Percentiles rank a stretch among this genome's conserved stretches.
These are phyloP conservation scores for Pocillopora meandrina DNA, from an alignment of 92 coral and sea anemone genomes.

Conservation along the genomic window DNA sequence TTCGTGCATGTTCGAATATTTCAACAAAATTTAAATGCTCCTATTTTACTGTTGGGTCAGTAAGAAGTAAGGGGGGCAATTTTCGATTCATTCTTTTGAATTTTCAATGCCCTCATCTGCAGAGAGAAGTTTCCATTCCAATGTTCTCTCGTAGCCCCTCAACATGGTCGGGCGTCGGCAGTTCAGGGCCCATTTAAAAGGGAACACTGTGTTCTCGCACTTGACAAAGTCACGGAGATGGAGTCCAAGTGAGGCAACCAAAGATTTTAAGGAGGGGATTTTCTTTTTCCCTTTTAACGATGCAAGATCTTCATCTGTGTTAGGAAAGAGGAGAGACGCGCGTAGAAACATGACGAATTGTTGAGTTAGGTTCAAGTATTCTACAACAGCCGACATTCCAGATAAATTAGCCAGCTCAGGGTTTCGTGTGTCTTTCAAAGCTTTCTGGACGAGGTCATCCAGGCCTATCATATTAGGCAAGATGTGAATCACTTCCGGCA, in stretches of 20 bases:
- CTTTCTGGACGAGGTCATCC: slow-evolving; percentile 19
- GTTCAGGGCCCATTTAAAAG: slow-evolving; percentile 66
- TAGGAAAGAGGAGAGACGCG: slow-evolving; percentile 52
- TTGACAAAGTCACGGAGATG: slow-evolving; percentile 58
- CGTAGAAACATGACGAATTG: slow-evolving; percentile 61
- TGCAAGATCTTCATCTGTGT: slow-evolving; percentile 14
- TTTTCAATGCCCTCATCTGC: background rate
- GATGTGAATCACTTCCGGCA: slow-evolving; percentile 4
- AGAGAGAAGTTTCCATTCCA: slow-evolving; percentile 52
- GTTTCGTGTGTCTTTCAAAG: slow-evolving; percentile 63
- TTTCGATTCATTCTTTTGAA: background rate
- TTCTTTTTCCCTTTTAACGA: slow-evolving; percentile 12
- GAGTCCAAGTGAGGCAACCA: slow-evolving; percentile 55
- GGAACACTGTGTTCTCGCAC: slow-evolving; percentile 60
- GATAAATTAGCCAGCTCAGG: slow-evolving; percentile 32
- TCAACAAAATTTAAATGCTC: too few relatives aligned
- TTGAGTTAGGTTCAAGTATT: slow-evolving; percentile 46
- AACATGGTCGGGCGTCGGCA: slow-evolving; percentile 45
- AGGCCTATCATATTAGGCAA: slow-evolving; percentile 5
- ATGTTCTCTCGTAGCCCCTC: slow-evolving; percentile 41
- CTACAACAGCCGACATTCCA: slow-evolving; percentile 35
- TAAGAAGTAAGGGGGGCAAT: background rate
- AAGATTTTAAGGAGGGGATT: slow-evolving; percentile 19
- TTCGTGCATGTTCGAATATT: too few relatives aligned
- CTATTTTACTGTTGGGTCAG: background rate